Conservation (phyloP, 2,888 invertebrate species). For the Tridacna gigas region DNA sequence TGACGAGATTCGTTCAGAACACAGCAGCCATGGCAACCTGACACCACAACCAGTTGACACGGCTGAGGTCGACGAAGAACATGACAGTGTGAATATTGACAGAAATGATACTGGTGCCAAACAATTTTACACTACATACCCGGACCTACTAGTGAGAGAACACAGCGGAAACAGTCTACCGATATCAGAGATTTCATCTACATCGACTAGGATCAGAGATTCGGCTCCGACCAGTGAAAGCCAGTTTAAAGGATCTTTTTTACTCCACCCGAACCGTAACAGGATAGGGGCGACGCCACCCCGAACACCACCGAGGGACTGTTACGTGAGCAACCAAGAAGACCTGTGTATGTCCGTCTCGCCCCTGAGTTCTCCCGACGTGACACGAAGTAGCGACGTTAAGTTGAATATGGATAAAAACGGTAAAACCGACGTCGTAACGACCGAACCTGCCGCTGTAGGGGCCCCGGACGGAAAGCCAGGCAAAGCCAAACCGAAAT, state of each 20-base stretch:
- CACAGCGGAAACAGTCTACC: slow-evolving; percentile 5
- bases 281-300: slow-evolving; percentile 12
- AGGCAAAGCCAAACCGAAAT: slow-evolving; percentile 40
- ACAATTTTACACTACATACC: neutral
- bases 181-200: slow-evolving; percentile 13
- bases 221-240: neutral
- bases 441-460: neutral
- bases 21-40: neutral
- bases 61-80: no score
- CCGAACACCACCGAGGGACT: slow-evolving; percentile 10
- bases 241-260: slow-evolving; percentile 5
- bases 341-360: slow-evolving; percentile 7
- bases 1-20: neutral
- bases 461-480: slow-evolving; percentile 5
- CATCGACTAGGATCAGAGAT: neutral
- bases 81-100: no score
- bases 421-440: neutral
- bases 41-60: neutral
- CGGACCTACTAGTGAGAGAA: slow-evolving; percentile 1
- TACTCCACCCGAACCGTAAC: neutral
- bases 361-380: slow-evolving; percentile 2
- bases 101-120: no score
- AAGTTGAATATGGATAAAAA: neutral
- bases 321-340: neutral
- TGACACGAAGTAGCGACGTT: slow-evolving; percentile 16